Base-by-base conservation (phyloP, 2,797 vertebrate species). In the Trematomus bernacchii region DNA sequence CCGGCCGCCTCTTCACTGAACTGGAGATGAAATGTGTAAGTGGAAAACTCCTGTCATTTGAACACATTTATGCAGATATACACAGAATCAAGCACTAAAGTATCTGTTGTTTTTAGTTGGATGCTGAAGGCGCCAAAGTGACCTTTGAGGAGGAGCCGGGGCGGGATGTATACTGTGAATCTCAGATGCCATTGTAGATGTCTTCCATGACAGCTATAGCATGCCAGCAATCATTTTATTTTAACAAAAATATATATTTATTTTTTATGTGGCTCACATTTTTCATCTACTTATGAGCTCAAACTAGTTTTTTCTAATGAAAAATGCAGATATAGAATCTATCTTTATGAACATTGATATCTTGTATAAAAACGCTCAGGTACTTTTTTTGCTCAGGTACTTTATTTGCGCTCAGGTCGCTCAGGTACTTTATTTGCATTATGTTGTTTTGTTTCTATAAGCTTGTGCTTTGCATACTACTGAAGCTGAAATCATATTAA, bases 1-100 rank as follows among this genome's bases (percentile, higher is more conserved):
- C 98, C 0, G 96, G 96, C 0, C 84, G n/a, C 11, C 83, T 98
- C 88, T 99, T 99, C 94, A 88, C 60, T 4, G 80, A 95, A 2
- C 12, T 95, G 16, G 98, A 99, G 85, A 97, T 99, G 76, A 97
- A 96, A 93, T 98, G 95, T 55, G 98, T 99, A 95, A 87, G 98
- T 95, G 57, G 13, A 37, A 15, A 14, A 27, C 14, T 51, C 27
- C 13, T 30, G 5, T 72, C 19, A 47, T 71, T 42, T 59, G 4
- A n/a, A 13, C 8, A 6, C 12, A 47, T 9, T 13, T 52, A 63
- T 27, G 58, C 42, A 50, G 9, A 53, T 47, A 5, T 11, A 23
- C 33, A 18, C 21, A n/a, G 5, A 18, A 30, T 66, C 50, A 27
- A 70, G 9, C 8, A 12, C 27, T 18, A 1, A 50, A 16, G 57